Base-by-base conservation (phyloP, 2,113 vertebrate genomes). In the Melanocharis versteri region DNA sequence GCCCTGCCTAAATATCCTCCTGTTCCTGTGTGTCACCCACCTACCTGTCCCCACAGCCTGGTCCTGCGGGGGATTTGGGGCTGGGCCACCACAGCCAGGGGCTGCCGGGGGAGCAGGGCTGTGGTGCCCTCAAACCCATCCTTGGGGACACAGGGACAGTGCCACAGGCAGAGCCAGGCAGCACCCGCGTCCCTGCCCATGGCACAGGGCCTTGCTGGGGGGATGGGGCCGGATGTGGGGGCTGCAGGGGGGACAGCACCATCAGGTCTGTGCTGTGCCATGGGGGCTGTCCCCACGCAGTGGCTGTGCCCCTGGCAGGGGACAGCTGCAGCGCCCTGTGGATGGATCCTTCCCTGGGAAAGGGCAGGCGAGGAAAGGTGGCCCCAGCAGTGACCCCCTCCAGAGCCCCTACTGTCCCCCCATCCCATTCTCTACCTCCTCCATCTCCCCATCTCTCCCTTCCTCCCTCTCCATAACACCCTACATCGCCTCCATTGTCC, bases 151-250 rank as follows among this genome's bases (percentile, higher is more conserved):
- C 7, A 1, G 13, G 53, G 37, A 13, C 58, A 18, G 73, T 20
- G 88, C 27, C 56, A 65, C 56, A 15, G 47, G 60, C 70, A 82
- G 58, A 26, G 37, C 48, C 24, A 17, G 11, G 24, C 40, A 44
- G 39, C 31, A 15, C 44, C 6, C 0, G 0, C 11, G 19, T 40
- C 70, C 44, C 71, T 78, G 71, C 23, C 48, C 60, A 0, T 2
- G 54, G 53, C 60, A 53, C 31, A 3, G 82, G 60, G 57, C 10
- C 50, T 3, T 28, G 69, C n/a, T 40, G 40, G 23, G 61, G 20
- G 69, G 26, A 62, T n/a, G n/a, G n/a, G 33, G 26, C 58, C 22
- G 83, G 60, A 11, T 6, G 6, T 11, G 42, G 76, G 30, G 40
- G 33, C 27, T 5, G 18, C 51, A 33, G 58, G 12, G 19, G 80